These are phyloP conservation scores for Vireo griseus DNA, from an alignment of 2,797 vertebrate genomes.

Conservation along the genomic window DNA sequence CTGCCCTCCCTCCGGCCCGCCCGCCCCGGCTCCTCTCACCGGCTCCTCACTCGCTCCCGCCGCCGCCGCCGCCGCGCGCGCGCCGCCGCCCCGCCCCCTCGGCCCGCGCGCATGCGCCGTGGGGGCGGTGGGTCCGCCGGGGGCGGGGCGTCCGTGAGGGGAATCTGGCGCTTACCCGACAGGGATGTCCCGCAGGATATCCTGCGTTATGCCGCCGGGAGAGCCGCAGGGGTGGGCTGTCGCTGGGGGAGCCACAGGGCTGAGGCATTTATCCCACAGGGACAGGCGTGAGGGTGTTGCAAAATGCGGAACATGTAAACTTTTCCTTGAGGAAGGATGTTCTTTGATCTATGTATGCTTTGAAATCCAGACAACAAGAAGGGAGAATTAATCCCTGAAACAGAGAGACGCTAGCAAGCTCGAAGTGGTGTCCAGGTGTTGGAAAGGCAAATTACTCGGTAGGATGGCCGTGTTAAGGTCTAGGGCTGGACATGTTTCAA, in stretches of 20 bases:
- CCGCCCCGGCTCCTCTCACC: neutral
- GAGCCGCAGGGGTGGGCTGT: accelerated
- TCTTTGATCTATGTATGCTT: neutral
- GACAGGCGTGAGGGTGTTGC: neutral
- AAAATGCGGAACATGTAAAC: neutral
- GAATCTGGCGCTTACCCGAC: accelerated
- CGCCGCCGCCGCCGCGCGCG: neutral
- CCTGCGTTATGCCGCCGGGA: neutral
- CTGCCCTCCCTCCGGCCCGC: accelerated
- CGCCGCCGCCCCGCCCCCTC: accelerated
- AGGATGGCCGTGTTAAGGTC: neutral
- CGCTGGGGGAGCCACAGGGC: too few relatives aligned
- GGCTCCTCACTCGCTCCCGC: accelerated
- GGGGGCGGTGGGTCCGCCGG: accelerated
- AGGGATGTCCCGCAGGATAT: accelerated
- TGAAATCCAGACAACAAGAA: neutral
- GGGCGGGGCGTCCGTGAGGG: neutral
- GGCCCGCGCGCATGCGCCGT: neutral
- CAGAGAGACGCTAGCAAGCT: neutral
- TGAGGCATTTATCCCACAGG: neutral
- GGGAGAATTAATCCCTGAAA: neutral
- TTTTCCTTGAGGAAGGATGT: neutral
- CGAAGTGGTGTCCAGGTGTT: neutral
- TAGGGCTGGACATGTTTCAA: neutral
- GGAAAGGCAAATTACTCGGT: neutral